Base-by-base conservation (phyloP, 1,140 invertebrate species). In the Antheraea pernyi region DNA sequence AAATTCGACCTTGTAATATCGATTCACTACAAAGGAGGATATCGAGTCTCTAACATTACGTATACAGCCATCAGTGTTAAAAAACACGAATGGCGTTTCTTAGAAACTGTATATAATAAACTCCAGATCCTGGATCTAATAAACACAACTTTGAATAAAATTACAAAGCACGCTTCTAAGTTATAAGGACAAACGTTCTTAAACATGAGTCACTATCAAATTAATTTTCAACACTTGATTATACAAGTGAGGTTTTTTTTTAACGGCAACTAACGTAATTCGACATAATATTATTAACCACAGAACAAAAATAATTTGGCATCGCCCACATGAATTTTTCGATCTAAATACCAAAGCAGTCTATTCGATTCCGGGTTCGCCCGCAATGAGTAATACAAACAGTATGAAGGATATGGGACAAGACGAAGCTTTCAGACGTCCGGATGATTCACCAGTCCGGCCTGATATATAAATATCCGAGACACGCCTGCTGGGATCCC, bases 321-420 rank as follows among this genome's bases (percentile, higher is more conserved):
- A 53, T 53, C 46, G 46, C 13, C 46, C 6, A 53, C 46, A 16
- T 53, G 46, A 53, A 16, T 53, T 53, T 53, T 60, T 61, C 39
- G 66, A 48, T 61, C 69, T 69, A 71, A 65, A 74, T 66, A 64
- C 69, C 65, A 59, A 73, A 63, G 69, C 73, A 73, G 70, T 73
- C 72, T 63, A 77, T 76, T 69, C 46, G 72, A 85, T 88, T 89
- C 85, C 85, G 88, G 85, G 86, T 91, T 88, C 75, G 71, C 81
- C 80, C 77, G 76, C 76, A 76, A 79, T 91, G 88, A 91, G 83
- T 91, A 89, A 91, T 87, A 71, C 77, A 70, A 79, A 74, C 76
- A 80, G 81, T 81, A 84, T 83, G 84, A 82, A 89, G 86, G 86
- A 91, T 91, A 80, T 91, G 83, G 88, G 82, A 86, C 88, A 90